Conservation (phyloP, 2,797 vertebrate species). For the Peromyscus melanophrys region DNA sequence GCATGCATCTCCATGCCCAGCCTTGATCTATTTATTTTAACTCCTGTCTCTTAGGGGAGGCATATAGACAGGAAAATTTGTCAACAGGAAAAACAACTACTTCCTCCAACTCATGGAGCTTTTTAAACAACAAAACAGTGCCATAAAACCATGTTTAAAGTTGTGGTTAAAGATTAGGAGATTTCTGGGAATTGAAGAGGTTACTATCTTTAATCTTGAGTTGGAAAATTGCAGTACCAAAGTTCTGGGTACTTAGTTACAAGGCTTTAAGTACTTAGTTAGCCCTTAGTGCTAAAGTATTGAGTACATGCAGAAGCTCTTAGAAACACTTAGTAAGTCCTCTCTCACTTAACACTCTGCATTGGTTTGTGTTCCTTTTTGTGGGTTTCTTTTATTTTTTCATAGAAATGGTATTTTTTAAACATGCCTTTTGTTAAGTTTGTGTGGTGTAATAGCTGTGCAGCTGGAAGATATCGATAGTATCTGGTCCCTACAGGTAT, state of each 20-base stretch:
- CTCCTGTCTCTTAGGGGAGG: constrained; percentile 71
- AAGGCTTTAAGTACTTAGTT: not conserved
- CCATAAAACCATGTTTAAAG: constrained; percentile 1
- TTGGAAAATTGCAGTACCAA: not conserved
- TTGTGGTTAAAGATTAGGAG: not conserved
- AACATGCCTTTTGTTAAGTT: constrained; percentile 16
- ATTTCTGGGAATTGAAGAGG: constrained; percentile 36
- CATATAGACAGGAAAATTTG: constrained; percentile 67
- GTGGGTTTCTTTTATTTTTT: constrained; percentile 19
- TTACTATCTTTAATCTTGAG: constrained; percentile 7
- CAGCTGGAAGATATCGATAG: not conserved
- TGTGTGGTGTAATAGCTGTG: not conserved
- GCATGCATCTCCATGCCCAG: not conserved
- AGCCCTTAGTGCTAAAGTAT: not conserved
- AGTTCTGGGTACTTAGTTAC: not conserved
- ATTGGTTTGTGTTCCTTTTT: constrained; percentile 18
- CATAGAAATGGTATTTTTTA: not conserved
- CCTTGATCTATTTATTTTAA: not conserved
- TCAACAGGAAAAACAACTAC: constrained; percentile 76
- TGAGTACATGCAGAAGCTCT: not conserved
- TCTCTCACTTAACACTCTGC: constrained; percentile 19
- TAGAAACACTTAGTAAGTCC: not conserved
- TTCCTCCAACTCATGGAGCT: constrained; percentile 62
- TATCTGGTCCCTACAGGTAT: not conserved
- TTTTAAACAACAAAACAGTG: not conserved